Conservation (phyloP, 2,888 invertebrate species). For the Sussaba pulchella region DNA sequence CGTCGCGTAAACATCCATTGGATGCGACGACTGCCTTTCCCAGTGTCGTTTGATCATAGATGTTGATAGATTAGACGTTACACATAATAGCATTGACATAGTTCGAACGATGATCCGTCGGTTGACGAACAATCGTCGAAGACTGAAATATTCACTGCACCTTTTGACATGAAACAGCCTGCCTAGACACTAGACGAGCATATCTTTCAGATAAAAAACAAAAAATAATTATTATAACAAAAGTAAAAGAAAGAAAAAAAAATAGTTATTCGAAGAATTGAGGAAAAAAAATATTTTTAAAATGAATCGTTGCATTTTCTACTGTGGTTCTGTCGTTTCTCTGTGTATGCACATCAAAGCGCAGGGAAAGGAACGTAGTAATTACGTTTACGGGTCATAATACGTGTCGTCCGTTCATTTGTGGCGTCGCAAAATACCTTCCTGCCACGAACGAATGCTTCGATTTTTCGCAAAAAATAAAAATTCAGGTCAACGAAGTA, state of each 20-base stretch:
- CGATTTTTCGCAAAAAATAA: no score
- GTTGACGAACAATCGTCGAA: conserved; percentile 37
- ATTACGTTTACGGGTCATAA: conserved; percentile 51
- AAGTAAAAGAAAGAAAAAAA: no score
- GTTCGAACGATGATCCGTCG: conserved; percentile 24
- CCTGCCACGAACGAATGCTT: conserved; percentile 4
- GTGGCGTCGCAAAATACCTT: conserved; percentile 33
- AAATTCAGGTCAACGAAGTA: no score
- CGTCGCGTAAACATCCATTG: conserved; percentile 67
- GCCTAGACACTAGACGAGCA: conserved; percentile 75
- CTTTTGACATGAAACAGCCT: conserved; percentile 70
- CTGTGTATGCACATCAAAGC: conserved; percentile 15
- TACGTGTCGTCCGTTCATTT: conserved; percentile 50
- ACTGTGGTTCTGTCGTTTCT: conserved; percentile 24
- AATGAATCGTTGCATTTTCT: conserved; percentile 53
- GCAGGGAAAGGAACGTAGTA: conserved; percentile 34
- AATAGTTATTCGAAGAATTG: no score
- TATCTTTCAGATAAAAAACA: no score
- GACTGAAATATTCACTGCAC: conserved; percentile 52
- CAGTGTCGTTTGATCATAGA: conserved; percentile 73
- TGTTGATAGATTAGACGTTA: conserved; percentile 77
- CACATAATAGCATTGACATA: conserved; percentile 70
- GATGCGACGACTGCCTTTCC: conserved; percentile 73
- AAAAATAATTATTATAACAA: no score
- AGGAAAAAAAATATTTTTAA: conserved; percentile 31